These are phyloP conservation scores for Cataglyphis cursor DNA, from an alignment of 2,888 invertebrate species.

Conservation along the genomic window DNA sequence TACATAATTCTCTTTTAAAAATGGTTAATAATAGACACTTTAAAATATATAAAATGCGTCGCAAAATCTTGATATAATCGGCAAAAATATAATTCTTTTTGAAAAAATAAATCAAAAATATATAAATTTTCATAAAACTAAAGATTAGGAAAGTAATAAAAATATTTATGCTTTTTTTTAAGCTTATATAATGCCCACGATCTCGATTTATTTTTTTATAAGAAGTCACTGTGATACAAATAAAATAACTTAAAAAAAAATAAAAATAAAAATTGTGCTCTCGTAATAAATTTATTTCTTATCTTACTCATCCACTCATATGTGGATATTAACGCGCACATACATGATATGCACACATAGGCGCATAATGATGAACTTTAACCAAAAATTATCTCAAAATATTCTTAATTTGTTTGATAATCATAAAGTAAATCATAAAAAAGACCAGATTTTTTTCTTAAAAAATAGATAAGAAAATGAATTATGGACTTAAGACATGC, in stretches of 20 bases:
- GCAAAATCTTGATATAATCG: background rate
- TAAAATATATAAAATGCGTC: background rate
- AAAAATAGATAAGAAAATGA: background rate
- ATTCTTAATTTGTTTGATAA: background rate
- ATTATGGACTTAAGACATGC: background rate
- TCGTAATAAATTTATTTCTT: background rate
- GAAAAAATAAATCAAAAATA: background rate
- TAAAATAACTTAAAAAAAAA: background rate
- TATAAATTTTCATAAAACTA: too few species aligned
- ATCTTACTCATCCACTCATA: background rate
- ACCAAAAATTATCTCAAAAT: background rate
- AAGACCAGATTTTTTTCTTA: background rate
- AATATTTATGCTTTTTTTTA: too few species aligned
- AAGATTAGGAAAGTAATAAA: too few species aligned
- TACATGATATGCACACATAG: too few species aligned
- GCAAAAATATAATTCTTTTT: background rate
- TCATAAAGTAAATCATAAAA: background rate
- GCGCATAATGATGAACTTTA: background rate
- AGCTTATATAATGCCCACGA: too few species aligned
- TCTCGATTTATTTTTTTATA: too few species aligned
- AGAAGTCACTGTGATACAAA: background rate
- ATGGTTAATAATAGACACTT: background rate
- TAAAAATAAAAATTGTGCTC: background rate
- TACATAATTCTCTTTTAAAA: background rate
- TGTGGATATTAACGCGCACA: background rate